A percentile compares a stretch with the other conserved stretches of the same genome.
These are phyloP conservation scores for Pelvicachromis taeniatus DNA, from an alignment of 2,113 vertebrate genomes.

Conservation along the genomic window DNA sequence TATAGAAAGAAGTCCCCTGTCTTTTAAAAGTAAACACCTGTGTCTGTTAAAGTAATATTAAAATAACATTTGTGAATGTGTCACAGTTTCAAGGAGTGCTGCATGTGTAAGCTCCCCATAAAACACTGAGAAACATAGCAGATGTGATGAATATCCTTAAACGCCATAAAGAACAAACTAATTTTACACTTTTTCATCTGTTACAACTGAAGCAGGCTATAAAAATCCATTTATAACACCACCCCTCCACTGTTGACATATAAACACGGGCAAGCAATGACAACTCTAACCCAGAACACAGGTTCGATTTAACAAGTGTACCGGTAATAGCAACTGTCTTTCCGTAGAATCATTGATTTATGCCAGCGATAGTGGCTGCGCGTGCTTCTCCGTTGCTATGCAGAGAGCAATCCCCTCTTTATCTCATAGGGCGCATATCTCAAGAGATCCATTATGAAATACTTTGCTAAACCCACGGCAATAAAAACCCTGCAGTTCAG, in stretches of 20 bases:
- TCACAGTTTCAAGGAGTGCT: neutral
- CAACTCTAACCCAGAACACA: neutral
- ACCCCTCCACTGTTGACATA: neutral
- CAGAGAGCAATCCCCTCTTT: conserved; percentile 30
- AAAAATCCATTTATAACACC: neutral
- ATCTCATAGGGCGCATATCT: conserved; percentile 27
- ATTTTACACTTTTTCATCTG: neutral
- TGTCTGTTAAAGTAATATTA: neutral
- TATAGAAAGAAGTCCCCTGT: neutral
- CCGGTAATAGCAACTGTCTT: conserved; percentile 4
- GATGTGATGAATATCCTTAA: neutral
- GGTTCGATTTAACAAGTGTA: neutral
- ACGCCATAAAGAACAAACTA: neutral
- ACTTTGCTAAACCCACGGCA: conserved; percentile 42
- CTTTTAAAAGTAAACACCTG: neutral
- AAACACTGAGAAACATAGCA: neutral
- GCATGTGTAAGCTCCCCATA: neutral
- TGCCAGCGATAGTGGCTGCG: conserved; percentile 12
- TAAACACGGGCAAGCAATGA: neutral
- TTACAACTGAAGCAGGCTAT: neutral
- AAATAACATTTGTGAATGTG: neutral
- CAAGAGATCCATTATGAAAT: conserved; percentile 53
- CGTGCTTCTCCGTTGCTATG: conserved; percentile 49
- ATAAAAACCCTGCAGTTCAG: conserved; percentile 46
- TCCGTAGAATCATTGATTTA: conserved; percentile 44